A percentile compares a stretch with the other conserved stretches of the same genome.
Conservation (phyloP, 2,113 vertebrate genomes). For the Callocephalon fimbriatum region DNA sequence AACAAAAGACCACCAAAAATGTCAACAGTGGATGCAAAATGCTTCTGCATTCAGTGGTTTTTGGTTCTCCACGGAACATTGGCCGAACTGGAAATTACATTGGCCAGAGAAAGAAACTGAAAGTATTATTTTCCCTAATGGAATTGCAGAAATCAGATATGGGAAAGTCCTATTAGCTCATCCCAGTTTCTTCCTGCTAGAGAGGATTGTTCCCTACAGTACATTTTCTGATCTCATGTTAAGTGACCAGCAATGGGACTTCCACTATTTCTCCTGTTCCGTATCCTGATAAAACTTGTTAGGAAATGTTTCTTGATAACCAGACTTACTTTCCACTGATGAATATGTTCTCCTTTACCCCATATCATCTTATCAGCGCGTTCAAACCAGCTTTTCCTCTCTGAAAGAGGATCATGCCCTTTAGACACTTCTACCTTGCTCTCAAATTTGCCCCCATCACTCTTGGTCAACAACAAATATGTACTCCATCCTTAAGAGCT, state of each 20-base stretch:
- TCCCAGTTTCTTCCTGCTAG: background rate
- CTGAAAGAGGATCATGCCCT: background rate
- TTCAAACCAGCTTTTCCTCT: background rate
- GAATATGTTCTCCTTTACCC: background rate
- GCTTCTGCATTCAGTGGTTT: background rate
- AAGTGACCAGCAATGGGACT: background rate
- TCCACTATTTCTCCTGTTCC: background rate
- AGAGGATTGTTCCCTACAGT: background rate
- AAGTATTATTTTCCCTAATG: slow-evolving; percentile 17
- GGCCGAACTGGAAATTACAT: background rate
- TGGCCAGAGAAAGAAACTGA: background rate
- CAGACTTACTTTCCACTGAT: background rate
- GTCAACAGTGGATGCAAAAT: background rate
- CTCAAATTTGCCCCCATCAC: background rate
- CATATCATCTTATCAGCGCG: background rate
- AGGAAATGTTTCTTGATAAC: background rate
- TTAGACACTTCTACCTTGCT: background rate
- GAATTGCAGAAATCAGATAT: slow-evolving; percentile 12
- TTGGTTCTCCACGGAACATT: background rate
- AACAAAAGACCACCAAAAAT: background rate
- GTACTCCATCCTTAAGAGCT: background rate
- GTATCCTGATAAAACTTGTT: background rate
- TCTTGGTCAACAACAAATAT: background rate
- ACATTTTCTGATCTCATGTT: background rate
- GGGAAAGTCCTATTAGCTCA: slow-evolving; percentile 59